These are phyloP conservation scores for Xiphophorus couchianus DNA, from an alignment of 2,113 vertebrate species.

Conservation along the genomic window DNA sequence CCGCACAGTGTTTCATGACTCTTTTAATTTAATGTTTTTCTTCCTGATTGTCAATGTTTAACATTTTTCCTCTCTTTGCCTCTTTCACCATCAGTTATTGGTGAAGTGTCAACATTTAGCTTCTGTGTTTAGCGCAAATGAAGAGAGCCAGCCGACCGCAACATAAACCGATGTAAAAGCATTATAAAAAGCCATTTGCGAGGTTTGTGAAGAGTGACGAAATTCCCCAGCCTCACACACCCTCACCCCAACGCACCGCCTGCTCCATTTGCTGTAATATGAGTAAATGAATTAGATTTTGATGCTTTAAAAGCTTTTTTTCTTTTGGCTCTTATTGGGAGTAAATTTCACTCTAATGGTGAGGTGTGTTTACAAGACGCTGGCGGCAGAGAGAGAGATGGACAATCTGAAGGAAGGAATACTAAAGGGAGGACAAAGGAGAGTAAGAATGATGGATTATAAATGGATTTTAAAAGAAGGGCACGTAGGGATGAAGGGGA, in stretches of 20 bases:
- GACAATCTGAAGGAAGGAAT: neutral
- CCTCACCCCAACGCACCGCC: conserved; percentile 25
- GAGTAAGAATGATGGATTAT: conserved; percentile 13
- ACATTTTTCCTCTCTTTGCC: neutral
- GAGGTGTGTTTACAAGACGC: conserved; percentile 47
- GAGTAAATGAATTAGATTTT: conserved; percentile 56
- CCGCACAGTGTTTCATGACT: neutral
- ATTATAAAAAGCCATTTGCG: conserved; percentile 39
- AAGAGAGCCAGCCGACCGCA: conserved; percentile 31
- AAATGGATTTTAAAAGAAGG: conserved; percentile 27
- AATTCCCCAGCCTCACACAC: conserved; percentile 18
- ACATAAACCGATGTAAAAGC: conserved; percentile 40
- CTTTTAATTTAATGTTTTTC: neutral
- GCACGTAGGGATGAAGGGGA: neutral
- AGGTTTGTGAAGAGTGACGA: conserved; percentile 35
- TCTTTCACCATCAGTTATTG: conserved; percentile 2
- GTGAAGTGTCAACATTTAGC: conserved; percentile 23
- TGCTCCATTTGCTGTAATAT: conserved; percentile 52
- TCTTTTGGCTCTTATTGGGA: conserved; percentile 44
- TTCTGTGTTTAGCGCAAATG: conserved; percentile 37
- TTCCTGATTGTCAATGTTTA: neutral
- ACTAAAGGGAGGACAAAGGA: neutral
- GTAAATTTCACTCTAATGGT: conserved; percentile 57
- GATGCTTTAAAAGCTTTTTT: conserved; percentile 67
- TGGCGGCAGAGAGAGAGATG: conserved; percentile 16